A percentile compares a stretch with the other conserved stretches of the same genome.
Conservation (phyloP, 1,140 invertebrate genomes). For the Bombus sylvicola region DNA sequence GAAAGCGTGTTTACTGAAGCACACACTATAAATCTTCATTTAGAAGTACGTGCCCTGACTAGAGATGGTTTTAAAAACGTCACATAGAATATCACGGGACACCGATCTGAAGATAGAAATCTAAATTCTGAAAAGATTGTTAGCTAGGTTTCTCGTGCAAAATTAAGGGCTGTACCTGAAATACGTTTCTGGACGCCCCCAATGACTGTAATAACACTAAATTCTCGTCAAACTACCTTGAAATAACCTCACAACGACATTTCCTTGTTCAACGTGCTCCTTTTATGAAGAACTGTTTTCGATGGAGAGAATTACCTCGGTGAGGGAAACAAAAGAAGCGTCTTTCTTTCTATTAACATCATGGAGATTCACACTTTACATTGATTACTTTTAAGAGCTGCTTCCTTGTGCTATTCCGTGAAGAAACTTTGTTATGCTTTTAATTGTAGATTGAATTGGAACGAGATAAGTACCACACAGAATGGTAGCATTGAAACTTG, state of each 20-base stretch:
- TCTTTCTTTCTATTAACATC: not conserved
- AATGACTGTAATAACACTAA: constrained; percentile 78
- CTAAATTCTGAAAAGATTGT: constrained; percentile 66
- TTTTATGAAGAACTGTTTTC: constrained; percentile 10
- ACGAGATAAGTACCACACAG: no score
- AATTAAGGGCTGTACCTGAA: constrained; percentile 70
- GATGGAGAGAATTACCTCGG: constrained; percentile 13
- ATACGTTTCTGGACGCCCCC: constrained; percentile 66
- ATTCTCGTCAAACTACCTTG: constrained; percentile 69
- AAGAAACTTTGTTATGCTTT: no score
- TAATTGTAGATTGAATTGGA: no score
- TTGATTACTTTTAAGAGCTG: not conserved
- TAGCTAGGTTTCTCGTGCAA: constrained; percentile 53
- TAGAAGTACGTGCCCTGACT: not conserved
- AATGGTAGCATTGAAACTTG: no score
- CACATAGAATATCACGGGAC: not conserved
- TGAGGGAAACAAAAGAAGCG: constrained; percentile 23
- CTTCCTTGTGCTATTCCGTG: no score
- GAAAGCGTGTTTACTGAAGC: no score
- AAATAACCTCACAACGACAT: constrained; percentile 33
- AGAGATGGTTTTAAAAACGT: not conserved
- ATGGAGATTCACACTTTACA: not conserved
- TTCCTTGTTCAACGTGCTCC: constrained; percentile 21
- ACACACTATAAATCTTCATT: not conserved
- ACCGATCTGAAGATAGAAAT: constrained; percentile 6